These are phyloP conservation scores for Macrotus californicus DNA, from an alignment of 2,113 vertebrate genomes.

Conservation along the genomic window DNA sequence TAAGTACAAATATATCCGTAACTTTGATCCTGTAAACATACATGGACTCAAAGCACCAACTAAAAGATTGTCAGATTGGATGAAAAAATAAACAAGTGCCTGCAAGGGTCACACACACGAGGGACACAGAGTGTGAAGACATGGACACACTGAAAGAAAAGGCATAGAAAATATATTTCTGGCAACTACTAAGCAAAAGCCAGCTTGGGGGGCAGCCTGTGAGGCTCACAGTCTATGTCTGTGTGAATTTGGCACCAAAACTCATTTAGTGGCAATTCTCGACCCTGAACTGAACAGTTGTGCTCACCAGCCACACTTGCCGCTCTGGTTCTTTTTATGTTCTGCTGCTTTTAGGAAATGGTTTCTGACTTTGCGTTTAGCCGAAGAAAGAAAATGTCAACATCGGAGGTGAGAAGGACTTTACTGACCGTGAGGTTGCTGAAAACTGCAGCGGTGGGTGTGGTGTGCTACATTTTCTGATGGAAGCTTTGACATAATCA, in stretches of 20 bases:
- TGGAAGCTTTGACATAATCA: neutral
- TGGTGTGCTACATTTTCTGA: neutral
- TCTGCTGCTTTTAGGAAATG: neutral
- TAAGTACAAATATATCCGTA: neutral
- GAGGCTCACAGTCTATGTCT: neutral
- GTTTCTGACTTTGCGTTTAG: neutral
- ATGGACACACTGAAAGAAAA: neutral
- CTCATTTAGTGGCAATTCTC: neutral
- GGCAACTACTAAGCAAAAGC: neutral
- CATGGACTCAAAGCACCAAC: neutral
- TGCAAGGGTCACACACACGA: neutral
- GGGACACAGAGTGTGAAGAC: neutral
- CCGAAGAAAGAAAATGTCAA: neutral
- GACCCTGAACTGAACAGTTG: neutral
- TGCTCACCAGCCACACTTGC: neutral
- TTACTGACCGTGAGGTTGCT: neutral
- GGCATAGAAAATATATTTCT: neutral
- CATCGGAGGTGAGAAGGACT: neutral
- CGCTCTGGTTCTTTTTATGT: too few relatives aligned
- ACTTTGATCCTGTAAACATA: neutral
- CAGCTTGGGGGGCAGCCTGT: rapidly evolving
- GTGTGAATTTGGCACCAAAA: neutral
- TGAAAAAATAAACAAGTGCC: neutral
- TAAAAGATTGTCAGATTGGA: neutral
- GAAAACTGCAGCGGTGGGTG: neutral